Evolutionary conservation across 2,113 vertebrate species (phyloP).

Genomic region (Syngnathoides biaculeatus): DNA sequence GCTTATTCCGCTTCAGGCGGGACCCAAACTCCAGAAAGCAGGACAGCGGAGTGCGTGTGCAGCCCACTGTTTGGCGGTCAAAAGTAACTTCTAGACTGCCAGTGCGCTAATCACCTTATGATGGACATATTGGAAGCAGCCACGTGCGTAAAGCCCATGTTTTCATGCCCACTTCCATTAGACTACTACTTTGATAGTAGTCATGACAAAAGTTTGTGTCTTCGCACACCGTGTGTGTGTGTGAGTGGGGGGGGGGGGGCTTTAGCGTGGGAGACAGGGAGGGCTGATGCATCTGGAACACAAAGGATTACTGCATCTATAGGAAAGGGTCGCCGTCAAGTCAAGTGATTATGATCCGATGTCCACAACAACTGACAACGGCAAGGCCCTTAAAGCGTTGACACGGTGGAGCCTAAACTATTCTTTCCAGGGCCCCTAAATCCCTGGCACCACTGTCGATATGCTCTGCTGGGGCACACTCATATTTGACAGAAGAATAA

Average conservation of each 20-base stretch:
- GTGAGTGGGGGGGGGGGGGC: too few species aligned
- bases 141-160: constrained; percentile 19
- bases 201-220: constrained; percentile 33
- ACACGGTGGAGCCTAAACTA: too few species aligned
- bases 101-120: constrained; percentile 24
- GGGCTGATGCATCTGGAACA: constrained; percentile 30
- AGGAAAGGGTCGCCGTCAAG: not conserved
- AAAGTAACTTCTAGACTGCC: constrained; percentile 16
- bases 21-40: constrained; percentile 38
- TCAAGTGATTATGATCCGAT: not conserved
- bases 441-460: not conserved
- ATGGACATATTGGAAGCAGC: constrained; percentile 34
- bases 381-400: not conserved
- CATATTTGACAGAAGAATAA: constrained; percentile 1
- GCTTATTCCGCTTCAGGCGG: constrained; percentile 27
- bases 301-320: constrained; percentile 47
- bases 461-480: constrained; percentile 10
- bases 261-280: constrained; percentile 39
- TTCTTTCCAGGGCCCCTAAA: not conserved
- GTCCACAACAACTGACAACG: not conserved
- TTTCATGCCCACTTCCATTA: constrained; percentile 20
- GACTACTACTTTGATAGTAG: constrained; percentile 4
- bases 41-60: constrained; percentile 11
- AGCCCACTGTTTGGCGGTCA: constrained; percentile 33
- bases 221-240: constrained; percentile 14